Conservation (phyloP, 2,113 vertebrate genomes). For the Fulmarus glacialis region DNA sequence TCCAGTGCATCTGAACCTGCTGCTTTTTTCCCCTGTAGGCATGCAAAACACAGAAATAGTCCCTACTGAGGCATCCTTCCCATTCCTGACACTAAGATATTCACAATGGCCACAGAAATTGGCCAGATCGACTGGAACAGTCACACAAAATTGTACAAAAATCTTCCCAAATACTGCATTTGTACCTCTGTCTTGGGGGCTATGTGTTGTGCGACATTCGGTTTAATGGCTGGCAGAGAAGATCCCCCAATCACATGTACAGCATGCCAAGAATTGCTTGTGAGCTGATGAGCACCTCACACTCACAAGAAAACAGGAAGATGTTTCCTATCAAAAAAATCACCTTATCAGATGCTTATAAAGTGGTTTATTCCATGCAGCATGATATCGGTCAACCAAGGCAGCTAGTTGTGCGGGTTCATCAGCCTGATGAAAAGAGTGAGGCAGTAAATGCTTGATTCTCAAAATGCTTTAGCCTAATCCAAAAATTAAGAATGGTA, state of each 20-base stretch:
- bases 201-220: rapidly evolving
- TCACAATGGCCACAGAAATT: background rate
- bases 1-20: background rate
- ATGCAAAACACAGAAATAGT: background rate
- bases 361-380: background rate
- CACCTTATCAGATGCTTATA: background rate
- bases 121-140: background rate
- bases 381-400: background rate
- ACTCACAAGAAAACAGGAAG: background rate
- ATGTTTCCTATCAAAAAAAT: background rate
- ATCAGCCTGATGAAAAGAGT: background rate
- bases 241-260: background rate
- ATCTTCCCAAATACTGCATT: background rate
- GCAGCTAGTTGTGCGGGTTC: background rate
- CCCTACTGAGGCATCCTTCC: background rate
- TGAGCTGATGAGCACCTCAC: background rate
- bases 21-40: background rate
- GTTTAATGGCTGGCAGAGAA: background rate
- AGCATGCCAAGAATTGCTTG: background rate
- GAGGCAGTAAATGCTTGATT: background rate
- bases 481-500: background rate
- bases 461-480: background rate
- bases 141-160: background rate
- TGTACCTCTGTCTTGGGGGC: background rate
- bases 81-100: background rate